Evolutionary conservation across 1,140 invertebrate species (phyloP), one percentile per base, ranked within the genome.

Genomic region (Meloidogyne exigua): DNA sequence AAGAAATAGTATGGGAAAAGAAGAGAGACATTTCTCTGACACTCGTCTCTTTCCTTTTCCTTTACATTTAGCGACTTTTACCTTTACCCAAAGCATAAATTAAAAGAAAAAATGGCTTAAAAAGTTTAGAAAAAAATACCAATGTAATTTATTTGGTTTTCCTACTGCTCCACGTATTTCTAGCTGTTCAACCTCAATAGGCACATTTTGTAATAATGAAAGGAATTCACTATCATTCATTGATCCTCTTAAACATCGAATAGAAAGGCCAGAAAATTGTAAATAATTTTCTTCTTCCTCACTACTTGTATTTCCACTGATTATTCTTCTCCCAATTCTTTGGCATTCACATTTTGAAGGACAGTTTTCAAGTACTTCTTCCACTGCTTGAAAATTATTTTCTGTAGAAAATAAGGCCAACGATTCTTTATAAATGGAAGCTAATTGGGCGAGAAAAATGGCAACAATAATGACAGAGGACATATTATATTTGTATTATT

Each of bases 141-240:
- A 87, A 73, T 81, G 73, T 49, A 84, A 83, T 49, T 75, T 69
- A 66, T 85, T 81, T 13, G 81, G 72, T 42, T 72, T 15, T 10
- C 13, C 49, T 7, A 62, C 2, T 23, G 85, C 77, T n/a, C 77
- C 85, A 42, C 74, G 39, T 32, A 85, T 86, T 67, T 83, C 76
- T 36, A 85, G 65, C 10, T 72, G 67, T 32, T 69, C 65, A 21
- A 85, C 70, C n/a, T 77, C 72, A 15, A 68, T 10, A 10, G 85
- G 83, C 39, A 87, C 57, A 25, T 68, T 68, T 65, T 83, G 77
- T 2, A 85, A 64, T 28, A 85, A 80, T 67, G 74, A 32, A n/a
- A 80, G 79, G 36, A 87, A 85, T 39, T 82, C 69, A 21, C 75
- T 80, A 25, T 83, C 80, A 72, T 85, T 85, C 25, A 87, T 32